phyloP scores from a whole-genome alignment of 1,140 invertebrate species.

The Drosophila seguyi region DNA sequence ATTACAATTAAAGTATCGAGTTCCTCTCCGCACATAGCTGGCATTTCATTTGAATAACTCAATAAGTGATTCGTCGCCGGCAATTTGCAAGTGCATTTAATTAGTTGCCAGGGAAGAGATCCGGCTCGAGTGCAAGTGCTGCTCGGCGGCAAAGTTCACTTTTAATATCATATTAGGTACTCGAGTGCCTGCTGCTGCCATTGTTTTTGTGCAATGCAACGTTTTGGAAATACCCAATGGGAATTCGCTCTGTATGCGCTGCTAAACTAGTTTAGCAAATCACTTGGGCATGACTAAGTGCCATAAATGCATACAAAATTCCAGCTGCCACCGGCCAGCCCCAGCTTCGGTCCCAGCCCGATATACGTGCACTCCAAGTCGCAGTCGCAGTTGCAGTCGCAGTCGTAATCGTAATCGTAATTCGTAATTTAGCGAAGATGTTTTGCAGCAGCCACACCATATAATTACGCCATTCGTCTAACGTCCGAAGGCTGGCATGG shows the following conservation, averaged over 20 bases:
- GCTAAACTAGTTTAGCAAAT: conserved; percentile 81
- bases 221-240: conserved; percentile 70
- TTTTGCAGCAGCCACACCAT: conserved; percentile 38
- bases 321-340: conserved; percentile 13
- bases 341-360: background rate
- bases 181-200: conserved; percentile 39
- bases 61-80: conserved; percentile 67
- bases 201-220: conserved; percentile 59
- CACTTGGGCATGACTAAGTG: conserved; percentile 81
- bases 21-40: conserved; percentile 70
- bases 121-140: conserved; percentile 59
- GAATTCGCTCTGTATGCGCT: conserved; percentile 47
- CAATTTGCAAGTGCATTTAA: conserved; percentile 67
- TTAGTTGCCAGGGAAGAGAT: conserved; percentile 62
- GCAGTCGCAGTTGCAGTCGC: conserved; percentile 14
- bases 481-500: conserved; percentile 34
- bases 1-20: conserved; percentile 67
- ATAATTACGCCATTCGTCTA: conserved; percentile 59
- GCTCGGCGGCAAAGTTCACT: conserved; percentile 49
- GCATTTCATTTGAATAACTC: conserved; percentile 79
- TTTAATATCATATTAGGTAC: conserved; percentile 74
- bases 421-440: conserved; percentile 67
- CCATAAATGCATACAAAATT: conserved; percentile 83
- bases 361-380: conserved; percentile 4
- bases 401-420: conserved; percentile 41